Base-by-base conservation (phyloP, 2,888 invertebrate genomes). In the Oligia latruncula region DNA sequence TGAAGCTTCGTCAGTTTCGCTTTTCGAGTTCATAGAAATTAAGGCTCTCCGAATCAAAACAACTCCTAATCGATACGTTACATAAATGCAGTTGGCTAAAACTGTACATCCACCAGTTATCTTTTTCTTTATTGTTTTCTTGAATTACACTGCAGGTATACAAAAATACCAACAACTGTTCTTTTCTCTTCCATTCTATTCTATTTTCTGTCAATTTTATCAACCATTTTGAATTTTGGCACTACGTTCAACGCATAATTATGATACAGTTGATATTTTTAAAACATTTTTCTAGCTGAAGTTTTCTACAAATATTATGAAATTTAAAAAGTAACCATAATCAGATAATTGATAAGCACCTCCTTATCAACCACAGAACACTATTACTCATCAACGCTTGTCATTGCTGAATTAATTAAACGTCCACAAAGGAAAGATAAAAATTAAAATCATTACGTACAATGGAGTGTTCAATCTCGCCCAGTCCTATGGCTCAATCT, bases 1-100 rank as follows among this genome's bases (percentile, higher is more conserved):
- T 96, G 97, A 97, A 97, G 97, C 97, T 96, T 96, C 97, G 96
- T 96, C 97, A 95, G 95, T 94, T 95, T 96, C 95, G 94, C 96
- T 96, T 95, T 96, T 96, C 89, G 97, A 94, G 97, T 96, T 97
- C 97, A 97, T 97, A 97, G 97, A 97, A 97, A 96, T 87, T 83
- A 82, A 92, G 95, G 91, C 91, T 94, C 89, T 92, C 85, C 87
- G 91, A 92, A 91, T 91, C 92, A 93, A 93, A 93, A 91, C 91
- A 94, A 92, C 92, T 91, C 92, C 90, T 93, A 92, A 92, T 89
- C 87, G 87, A 88, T 84, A 88, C 90, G 90, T 90, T 91, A 92
- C 91, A 93, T 92, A 94, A 94, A 94, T 93, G 89, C 91, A 92
- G 89, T 82, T 89, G 87, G 80, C 87, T 92, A 81, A 87, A 87